Base-by-base conservation (phyloP, 2,113 vertebrate genomes). In the Dromaius novaehollandiae region DNA sequence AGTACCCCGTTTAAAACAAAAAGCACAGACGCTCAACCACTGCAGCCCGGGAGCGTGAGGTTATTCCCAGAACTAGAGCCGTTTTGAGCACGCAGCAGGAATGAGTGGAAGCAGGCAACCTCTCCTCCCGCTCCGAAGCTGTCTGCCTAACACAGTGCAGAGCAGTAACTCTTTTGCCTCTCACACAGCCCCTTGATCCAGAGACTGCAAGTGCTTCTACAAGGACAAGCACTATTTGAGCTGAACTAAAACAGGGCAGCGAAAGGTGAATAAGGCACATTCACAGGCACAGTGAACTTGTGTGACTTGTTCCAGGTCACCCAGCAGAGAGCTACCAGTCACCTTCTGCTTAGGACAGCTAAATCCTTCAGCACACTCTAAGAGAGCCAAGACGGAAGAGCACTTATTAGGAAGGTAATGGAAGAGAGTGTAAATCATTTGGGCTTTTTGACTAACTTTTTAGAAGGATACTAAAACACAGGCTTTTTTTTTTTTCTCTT, bases 331-430 rank as follows among this genome's bases (percentile, higher is more conserved):
- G 84, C 13, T 70, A 64, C 26, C 2, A 32, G 1, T 56, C 63
- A 65, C 46, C 7, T 5, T 26, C 66, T 92, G 86, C 88, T 82
- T 69, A 94, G 63, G 68, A 55, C 86, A 96, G 92, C 71, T 82
- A 88, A 94, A 94, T 83, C 76, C 92, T 83, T 77, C 13, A 81
- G 68, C 24, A 53, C 14, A 7, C 60, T 58, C 60, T 58, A 46
- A 19, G 70, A 89, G 26, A 76, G 71, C 76, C 94, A 95, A 90
- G 75, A 77, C 69, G 53, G 58, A 88, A 93, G 38, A 92, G 40
- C 92, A 56, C 86, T 90, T 92, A 93, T 84, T 93, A 50, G 90
- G 86, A 63, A 88, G 63, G 88, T 82, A 95, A 88, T 95, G 75
- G 88, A 96, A 86, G 51, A 81, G 26, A 40, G 44, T 63, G 82